A percentile compares a stretch with the other conserved stretches of the same genome.
Conservation (phyloP, 2,797 vertebrate genomes). For the Schizopygopsis pylzovi region DNA sequence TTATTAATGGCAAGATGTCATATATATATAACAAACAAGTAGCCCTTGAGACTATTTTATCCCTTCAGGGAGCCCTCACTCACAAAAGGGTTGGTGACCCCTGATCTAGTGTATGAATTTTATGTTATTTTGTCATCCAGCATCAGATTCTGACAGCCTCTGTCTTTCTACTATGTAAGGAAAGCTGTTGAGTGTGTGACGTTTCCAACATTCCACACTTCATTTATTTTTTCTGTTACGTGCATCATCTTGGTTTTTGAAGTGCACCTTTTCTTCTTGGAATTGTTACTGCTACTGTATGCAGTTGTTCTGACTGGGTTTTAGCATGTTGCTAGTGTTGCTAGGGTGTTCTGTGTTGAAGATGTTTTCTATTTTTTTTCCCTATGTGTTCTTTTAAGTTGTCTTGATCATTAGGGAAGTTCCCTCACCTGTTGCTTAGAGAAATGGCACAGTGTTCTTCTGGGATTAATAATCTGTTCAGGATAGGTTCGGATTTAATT, state of each 20-base stretch:
- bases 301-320: background rate
- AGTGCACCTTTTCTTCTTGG: background rate
- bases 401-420: background rate
- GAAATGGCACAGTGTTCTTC: background rate
- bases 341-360: background rate
- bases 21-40: too few species aligned
- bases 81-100: too few species aligned
- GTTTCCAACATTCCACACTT: background rate
- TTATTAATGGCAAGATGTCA: too few species aligned
- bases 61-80: too few species aligned
- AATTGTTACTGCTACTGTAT: background rate
- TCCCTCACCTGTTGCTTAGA: background rate
- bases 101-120: background rate
- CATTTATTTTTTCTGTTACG: background rate
- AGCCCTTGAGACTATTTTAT: too few species aligned
- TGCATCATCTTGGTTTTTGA: background rate
- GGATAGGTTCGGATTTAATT: slow-evolving; percentile 50
- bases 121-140: background rate
- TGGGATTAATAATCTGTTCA: slow-evolving; percentile 32
- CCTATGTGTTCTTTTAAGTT: background rate
- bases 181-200: background rate
- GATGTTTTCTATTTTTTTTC: background rate
- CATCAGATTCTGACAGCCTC: background rate
- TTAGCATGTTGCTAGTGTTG: background rate
- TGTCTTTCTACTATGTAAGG: background rate